Evolutionary conservation across 2,888 invertebrate species (phyloP), one percentile per base, ranked within the genome.

Genomic region (Malthinus seriepunctatus): DNA sequence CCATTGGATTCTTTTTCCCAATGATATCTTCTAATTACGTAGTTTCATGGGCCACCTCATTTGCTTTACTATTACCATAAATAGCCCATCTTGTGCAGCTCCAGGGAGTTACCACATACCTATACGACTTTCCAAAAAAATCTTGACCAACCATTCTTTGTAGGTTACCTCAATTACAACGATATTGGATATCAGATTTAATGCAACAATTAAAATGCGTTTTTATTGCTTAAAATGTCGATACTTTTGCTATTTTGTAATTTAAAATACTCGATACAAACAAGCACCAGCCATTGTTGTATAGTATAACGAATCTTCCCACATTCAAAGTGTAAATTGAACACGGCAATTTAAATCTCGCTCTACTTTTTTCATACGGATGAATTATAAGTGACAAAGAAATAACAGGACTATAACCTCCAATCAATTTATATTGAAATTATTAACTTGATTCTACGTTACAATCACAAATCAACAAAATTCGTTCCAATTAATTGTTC

Each of bases 271-370:
- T 23, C 23, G 23, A 2, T 3, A 23, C 23, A 23, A 23, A 23
- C 23, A 23, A 23, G 23, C 23, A 23, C 23, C 23, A 42, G 23
- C 39, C 49, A 49, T 55, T 69, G 68, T 67, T 64, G 62, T 62
- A 56, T 62, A 65, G 67, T 67, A 67, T 68, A 66, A 67, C 66
- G 69, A 69, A 67, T 62, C 67, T 67, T 64, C 70, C 71, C 68
- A 70, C 71, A 69, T 63, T 44, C 61, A 63, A 65, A 65, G 69
- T 68, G 67, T 66, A 66, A 68, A 66, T 65, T 55, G 60, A 64
- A 62, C 67, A 67, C 63, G 55, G 62, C 62, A 63, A 68, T 67
- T 67, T 66, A 58, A 67, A 68, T 62, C 14, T 42, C 69, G 62
- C 64, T 62, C 63, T 56, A 55, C 57, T 55, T 55, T 50, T 32